Evolutionary conservation across 2,888 invertebrate genomes (phyloP), one percentile per base, ranked within the genome.

Genomic region (Acronicta leporina): DNA sequence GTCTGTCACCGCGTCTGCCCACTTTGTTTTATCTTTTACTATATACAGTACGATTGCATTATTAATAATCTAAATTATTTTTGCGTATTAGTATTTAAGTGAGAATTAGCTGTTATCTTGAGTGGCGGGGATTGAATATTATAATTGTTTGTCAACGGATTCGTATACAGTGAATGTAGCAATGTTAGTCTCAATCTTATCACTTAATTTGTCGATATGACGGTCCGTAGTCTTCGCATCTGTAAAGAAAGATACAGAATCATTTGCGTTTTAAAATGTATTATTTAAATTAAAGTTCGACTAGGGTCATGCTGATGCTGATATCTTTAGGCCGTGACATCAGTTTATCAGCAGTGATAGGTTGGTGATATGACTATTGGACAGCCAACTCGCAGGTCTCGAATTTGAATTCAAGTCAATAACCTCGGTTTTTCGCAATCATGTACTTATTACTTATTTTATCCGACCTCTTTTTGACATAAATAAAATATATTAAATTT

Each of bases 21-120:
- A 46, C 63, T 42, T 33, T 33, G 41, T 7, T 47, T 55, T 40
- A 8, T 54, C 13, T 53, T 55, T 40, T 40, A 14, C 44, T 51
- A 41, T 6, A 52, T n/a, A n/a, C 53, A 48, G 8, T 11, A 48
- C 30, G 25, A 14, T 58, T 38, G 41, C 20, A 20, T 38, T 45
- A 16, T 15, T 53, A 40, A 59, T 60, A 45, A 48, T 61, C 51
- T 45, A 14, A 27, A 25, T 44, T 14, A 53, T 14, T 25, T 15
- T 13, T 33, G 6, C 10, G 15, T 40, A 25, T 35, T 33, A 43
- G 16, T 54, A 38, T 33, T 72, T 49, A 25, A 14, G 46, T 13
- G 5, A 49, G 30, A 54, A 20, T 61, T 27, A 14, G 40, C 42
- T 71, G 42, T 50, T 68, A 72, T 69, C 52, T 53, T 0, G 16